Evolutionary conservation across 2,888 invertebrate species (phyloP).

Genomic region (Eumacrocentrus americanus): DNA sequence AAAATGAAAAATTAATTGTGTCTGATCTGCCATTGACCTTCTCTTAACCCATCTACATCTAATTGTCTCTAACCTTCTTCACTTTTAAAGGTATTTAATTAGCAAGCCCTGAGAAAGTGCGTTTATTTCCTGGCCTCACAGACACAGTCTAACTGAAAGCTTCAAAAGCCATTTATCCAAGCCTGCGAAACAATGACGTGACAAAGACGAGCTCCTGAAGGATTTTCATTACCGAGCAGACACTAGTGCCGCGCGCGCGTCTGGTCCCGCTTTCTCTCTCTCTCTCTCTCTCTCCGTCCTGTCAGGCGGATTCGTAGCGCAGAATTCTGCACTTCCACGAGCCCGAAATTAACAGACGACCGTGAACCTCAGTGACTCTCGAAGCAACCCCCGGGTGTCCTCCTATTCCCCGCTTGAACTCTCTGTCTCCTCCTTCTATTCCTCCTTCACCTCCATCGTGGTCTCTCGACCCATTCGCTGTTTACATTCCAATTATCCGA

Average conservation of each 20-base stretch:
- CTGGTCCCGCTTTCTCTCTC: slow-evolving; percentile 2
- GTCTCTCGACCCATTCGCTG: slow-evolving; percentile 38
- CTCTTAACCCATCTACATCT: no score
- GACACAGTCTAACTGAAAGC: no score
- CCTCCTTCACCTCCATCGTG: slow-evolving; percentile 6
- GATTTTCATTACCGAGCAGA: slow-evolving; percentile 37
- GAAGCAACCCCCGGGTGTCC: slow-evolving; percentile 6
- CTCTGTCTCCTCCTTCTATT: slow-evolving; percentile 21
- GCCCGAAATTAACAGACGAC: slow-evolving; percentile 29
- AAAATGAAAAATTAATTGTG: no score
- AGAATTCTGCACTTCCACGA: slow-evolving; percentile 34
- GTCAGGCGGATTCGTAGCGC: slow-evolving; percentile 15
- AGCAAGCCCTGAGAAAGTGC: no score
- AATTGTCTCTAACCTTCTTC: no score
- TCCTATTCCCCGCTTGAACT: slow-evolving; percentile 8
- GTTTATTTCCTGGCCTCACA: no score
- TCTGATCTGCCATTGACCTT: no score
- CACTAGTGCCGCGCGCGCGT: slow-evolving; percentile 2
- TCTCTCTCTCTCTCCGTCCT: slow-evolving; percentile 21
- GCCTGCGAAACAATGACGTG: slow-evolving; percentile 27
- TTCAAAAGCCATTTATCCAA: slow-evolving; percentile 27
- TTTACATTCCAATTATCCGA: slow-evolving; percentile 59
- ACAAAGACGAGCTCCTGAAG: slow-evolving; percentile 37
- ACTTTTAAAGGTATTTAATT: no score
- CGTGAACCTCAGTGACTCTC: slow-evolving; percentile 27